Evolutionary conservation across 2,113 vertebrate genomes (phyloP), one percentile per base, ranked within the genome.

Genomic region (Pardalotus punctatus): DNA sequence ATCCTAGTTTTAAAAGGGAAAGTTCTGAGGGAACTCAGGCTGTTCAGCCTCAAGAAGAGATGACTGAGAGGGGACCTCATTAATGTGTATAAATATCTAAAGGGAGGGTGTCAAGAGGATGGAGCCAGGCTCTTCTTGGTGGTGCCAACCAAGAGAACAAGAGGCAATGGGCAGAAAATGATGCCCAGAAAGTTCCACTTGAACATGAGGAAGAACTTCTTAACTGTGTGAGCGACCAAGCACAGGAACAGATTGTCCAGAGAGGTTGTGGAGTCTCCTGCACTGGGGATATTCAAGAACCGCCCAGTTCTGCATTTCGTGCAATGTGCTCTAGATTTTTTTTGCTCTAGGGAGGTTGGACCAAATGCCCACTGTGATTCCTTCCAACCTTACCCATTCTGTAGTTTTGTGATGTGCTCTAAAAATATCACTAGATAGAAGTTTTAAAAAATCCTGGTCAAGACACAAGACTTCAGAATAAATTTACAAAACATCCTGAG

Each of bases 141-240:
- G 18, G 14, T 64, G 17, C n/a, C 50, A 64, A 50, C 5, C 50
- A 64, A 72, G 0, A 57, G 25, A 43, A 33, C 5, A 48, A 64
- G 14, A 36, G 18, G 14, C 14, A 72, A 36, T 19, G 14, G 14
- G 18, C 31, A 57, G 66, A 65, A 65, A 72, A 35, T 36, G 14
- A 43, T 57, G 31, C 10, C 36, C 18, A 15, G 18, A 14, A 57
- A 50, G 25, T 50, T 64, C 31, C 35, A 42, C 11, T 42, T 50
- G 27, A 80, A 64, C 17, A 36, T 27, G 14, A 56, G 65, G 48
- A 80, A 64, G 57, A 64, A 42, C 42, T 42, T 57, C 31, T 21
- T 48, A 22, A 35, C 31, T 62, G 21, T 65, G 50, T 0, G 0
- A 65, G 14, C 42, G 36, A 48, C 17, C 14, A 15, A 50, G 17